A percentile compares a stretch with the other conserved stretches of the same genome.
Evolutionary conservation across 1,140 invertebrate genomes (phyloP).

Genomic region (Octopus bimaculoides): DNA sequence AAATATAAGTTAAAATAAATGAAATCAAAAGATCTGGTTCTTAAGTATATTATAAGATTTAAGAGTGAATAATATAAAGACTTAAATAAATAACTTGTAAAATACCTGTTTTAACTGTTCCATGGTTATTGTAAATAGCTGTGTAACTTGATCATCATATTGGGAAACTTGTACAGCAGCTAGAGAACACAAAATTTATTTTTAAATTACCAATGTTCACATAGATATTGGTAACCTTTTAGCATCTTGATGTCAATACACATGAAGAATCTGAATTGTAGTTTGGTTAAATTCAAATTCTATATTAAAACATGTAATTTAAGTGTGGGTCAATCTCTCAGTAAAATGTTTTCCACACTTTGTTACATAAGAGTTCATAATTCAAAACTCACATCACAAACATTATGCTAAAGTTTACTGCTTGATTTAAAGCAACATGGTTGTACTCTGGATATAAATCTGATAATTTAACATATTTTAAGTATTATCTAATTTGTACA

Average conservation of each 20-base stretch:
- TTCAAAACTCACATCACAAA: too few relatives aligned
- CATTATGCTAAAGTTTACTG: too few relatives aligned
- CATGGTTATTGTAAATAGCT: conserved; percentile 87
- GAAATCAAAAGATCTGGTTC: background rate
- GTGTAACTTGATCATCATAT: conserved; percentile 90
- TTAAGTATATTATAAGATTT: background rate
- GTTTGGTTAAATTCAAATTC: too few relatives aligned
- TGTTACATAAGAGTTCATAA: too few relatives aligned
- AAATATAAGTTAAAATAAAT: background rate
- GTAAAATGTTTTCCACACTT: too few relatives aligned
- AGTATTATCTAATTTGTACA: background rate
- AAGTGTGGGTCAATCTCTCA: too few relatives aligned
- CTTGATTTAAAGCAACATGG: too few relatives aligned
- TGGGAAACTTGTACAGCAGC: conserved; percentile 79
- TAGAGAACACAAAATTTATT: conserved; percentile 29
- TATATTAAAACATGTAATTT: too few relatives aligned
- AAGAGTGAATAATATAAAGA: background rate
- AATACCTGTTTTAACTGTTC: conserved; percentile 73
- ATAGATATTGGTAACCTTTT: background rate
- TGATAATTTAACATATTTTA: background rate
- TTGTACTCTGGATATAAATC: background rate
- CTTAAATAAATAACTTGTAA: background rate
- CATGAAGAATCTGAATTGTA: background rate
- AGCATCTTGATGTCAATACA: background rate
- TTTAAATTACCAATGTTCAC: background rate